These are phyloP conservation scores for Conopomorpha cramerella DNA, from an alignment of 1,140 invertebrate genomes.

Conservation along the genomic window DNA sequence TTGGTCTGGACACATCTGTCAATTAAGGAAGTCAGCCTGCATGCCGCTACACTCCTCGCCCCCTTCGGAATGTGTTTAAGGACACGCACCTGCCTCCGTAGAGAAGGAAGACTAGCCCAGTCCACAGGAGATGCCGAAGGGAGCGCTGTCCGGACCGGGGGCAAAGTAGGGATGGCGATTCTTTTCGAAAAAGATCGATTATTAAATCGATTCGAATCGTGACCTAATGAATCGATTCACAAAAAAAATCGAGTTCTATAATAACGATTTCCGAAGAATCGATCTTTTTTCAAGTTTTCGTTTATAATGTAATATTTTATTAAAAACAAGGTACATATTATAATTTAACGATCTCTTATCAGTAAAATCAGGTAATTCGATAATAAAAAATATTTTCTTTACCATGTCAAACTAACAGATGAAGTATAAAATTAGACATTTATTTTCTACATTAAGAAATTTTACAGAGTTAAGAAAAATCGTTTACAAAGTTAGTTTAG, in stretches of 20 bases:
- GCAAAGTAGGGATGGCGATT: not conserved
- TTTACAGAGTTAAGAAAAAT: not conserved
- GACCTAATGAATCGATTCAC: not conserved
- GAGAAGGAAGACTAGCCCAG: too few relatives aligned
- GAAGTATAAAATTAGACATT: not conserved
- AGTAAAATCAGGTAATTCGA: not conserved
- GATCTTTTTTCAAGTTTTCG: not conserved
- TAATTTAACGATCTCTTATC: not conserved
- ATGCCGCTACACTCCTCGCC: too few relatives aligned
- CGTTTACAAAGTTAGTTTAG: not conserved
- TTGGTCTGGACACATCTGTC: too few relatives aligned
- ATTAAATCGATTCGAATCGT: not conserved
- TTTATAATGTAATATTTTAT: constrained; percentile 1
- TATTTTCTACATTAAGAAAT: not conserved
- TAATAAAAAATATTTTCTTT: not conserved
- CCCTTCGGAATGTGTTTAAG: too few relatives aligned
- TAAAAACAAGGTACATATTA: not conserved
- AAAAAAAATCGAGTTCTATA: not conserved
- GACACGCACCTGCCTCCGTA: too few relatives aligned
- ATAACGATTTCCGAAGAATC: not conserved
- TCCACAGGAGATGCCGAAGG: too few relatives aligned
- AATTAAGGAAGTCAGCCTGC: too few relatives aligned
- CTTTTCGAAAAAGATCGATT: not conserved
- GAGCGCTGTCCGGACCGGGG: too few relatives aligned
- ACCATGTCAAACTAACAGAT: not conserved